phyloP scores from a whole-genome alignment of 2,113 vertebrate genomes.

The Corythornis madagascariensis region DNA sequence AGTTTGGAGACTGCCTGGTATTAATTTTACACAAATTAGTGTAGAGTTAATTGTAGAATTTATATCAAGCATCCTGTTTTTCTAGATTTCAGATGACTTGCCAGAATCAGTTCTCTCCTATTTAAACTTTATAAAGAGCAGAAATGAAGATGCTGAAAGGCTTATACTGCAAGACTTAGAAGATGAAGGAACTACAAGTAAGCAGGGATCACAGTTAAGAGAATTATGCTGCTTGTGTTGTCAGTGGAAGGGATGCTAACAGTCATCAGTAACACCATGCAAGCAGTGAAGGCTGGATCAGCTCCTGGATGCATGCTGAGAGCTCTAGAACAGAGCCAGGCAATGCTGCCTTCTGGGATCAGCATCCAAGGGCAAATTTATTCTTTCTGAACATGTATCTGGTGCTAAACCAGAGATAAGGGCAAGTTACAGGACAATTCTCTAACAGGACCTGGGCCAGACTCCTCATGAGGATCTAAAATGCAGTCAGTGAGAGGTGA shows the following conservation, averaged over 20 bases:
- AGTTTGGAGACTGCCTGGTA: not conserved
- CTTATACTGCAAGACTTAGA: conserved; percentile 80
- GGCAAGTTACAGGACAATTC: not conserved
- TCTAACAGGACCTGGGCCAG: not conserved
- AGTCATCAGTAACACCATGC: not conserved
- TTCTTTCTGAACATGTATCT: not conserved
- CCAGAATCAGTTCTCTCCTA: conserved; percentile 83
- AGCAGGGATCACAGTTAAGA: not conserved
- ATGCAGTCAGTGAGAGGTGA: not conserved
- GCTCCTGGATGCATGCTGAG: not conserved
- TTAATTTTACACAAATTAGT: not conserved
- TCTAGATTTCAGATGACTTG: conserved; percentile 76
- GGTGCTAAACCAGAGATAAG: not conserved
- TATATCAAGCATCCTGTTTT: not conserved
- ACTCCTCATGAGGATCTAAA: not conserved
- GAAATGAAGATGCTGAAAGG: conserved; percentile 78
- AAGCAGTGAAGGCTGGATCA: not conserved
- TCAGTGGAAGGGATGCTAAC: not conserved
- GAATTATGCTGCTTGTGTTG: not conserved
- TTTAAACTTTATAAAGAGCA: conserved; percentile 78
- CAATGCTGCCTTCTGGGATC: not conserved
- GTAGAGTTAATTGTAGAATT: not conserved
- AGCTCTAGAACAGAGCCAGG: not conserved
- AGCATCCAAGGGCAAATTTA: not conserved
- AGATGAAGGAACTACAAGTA: conserved; percentile 71